phyloP scores from a whole-genome alignment of 2,797 vertebrate genomes.

The Lerista edwardsae region DNA sequence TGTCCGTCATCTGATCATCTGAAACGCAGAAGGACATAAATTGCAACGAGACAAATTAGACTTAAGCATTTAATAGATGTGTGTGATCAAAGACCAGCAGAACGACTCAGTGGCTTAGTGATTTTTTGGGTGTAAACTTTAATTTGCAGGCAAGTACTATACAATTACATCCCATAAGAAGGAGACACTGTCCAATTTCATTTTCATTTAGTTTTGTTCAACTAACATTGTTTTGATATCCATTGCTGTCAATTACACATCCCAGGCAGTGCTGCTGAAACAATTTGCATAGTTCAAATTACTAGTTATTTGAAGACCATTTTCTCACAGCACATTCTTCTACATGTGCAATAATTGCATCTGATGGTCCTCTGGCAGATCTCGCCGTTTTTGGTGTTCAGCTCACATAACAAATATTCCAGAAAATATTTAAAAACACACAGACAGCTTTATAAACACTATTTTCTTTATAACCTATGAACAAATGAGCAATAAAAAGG shows the following conservation, averaged over 20 bases:
- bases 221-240: slow-evolving; percentile 39
- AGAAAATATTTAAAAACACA: not conserved
- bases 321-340: slow-evolving; percentile 36
- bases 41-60: slow-evolving; percentile 9
- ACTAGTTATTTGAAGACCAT: slow-evolving; percentile 52
- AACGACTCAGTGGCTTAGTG: not conserved
- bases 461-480: slow-evolving; percentile 7
- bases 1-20: not conserved
- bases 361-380: slow-evolving; percentile 49
- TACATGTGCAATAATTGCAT: slow-evolving; percentile 59
- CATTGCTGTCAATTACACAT: slow-evolving; percentile 52
- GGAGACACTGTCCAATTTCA: slow-evolving; percentile 24
- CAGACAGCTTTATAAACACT: not conserved
- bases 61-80: slow-evolving; percentile 1
- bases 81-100: not conserved
- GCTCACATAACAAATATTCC: not conserved
- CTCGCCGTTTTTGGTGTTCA: not conserved
- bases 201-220: slow-evolving; percentile 42
- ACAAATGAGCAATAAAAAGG: not conserved
- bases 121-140: not conserved
- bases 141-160: not conserved
- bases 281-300: slow-evolving; percentile 57
- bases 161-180: slow-evolving; percentile 19
- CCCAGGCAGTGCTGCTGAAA: slow-evolving; percentile 29
- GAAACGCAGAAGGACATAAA: not conserved